Percentiles rank a stretch among this genome's conserved stretches.
phyloP scores from a whole-genome alignment of 2,113 vertebrate genomes.

The Pristiophorus japonicus region DNA sequence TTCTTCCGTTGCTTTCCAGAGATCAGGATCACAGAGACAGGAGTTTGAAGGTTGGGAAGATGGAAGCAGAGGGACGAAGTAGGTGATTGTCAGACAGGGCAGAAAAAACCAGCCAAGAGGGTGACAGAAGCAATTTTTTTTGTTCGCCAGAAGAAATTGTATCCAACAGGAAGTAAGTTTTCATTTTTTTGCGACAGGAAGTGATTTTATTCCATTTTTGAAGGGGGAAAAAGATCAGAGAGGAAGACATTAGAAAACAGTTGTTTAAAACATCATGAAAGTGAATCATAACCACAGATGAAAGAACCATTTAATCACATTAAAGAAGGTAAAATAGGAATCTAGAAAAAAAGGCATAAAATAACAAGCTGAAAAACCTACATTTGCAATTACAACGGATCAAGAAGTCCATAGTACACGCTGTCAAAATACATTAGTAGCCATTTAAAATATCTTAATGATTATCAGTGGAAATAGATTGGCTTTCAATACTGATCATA shows the following conservation, averaged over 20 bases:
- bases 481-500: neutral
- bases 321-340: constrained; percentile 21
- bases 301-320: constrained; percentile 17
- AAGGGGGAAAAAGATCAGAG: constrained; percentile 65
- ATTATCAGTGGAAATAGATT: neutral
- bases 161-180: constrained; percentile 61
- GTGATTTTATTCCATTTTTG: constrained; percentile 78
- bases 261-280: constrained; percentile 51
- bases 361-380: constrained; percentile 23
- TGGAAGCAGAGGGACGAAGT: constrained; percentile 53
- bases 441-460: neutral
- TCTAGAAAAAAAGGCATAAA: constrained; percentile 4
- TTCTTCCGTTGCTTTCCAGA: constrained; percentile 97
- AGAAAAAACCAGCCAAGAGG: constrained; percentile 67
- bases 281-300: constrained; percentile 27
- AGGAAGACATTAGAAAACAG: constrained; percentile 67
- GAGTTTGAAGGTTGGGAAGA: constrained; percentile 57
- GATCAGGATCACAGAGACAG: constrained; percentile 65
- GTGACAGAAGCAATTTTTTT: constrained; percentile 64
- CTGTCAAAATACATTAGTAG: neutral
- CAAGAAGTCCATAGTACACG: neutral
- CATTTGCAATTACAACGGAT: neutral
- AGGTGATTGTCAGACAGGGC: constrained; percentile 65
- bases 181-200: constrained; percentile 70
- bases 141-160: constrained; percentile 72